Conservation (phyloP, 2,888 invertebrate genomes). For the Anoncus sp. region DNA sequence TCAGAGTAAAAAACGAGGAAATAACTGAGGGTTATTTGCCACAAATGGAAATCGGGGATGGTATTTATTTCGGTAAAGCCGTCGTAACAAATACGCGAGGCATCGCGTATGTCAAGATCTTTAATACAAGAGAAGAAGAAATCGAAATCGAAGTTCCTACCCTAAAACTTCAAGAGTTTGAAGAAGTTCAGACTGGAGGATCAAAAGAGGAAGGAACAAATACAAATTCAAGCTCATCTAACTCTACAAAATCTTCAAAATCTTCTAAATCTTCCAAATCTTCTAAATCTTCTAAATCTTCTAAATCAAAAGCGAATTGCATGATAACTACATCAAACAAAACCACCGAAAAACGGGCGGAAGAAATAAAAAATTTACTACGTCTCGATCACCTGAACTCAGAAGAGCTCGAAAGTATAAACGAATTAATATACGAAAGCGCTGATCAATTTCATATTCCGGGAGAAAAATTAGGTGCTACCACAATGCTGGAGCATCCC, state of each 20-base stretch:
- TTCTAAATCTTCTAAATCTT: too few species aligned
- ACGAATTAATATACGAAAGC: not conserved
- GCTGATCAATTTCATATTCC: conserved; percentile 25
- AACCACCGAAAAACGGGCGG: too few species aligned
- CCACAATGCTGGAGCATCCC: conserved; percentile 9
- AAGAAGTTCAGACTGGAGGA: too few species aligned
- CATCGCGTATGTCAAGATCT: conserved; percentile 13
- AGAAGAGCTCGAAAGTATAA: not conserved
- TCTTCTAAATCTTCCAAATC: too few species aligned
- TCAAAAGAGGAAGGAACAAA: too few species aligned
- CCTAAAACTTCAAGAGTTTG: conserved; percentile 19
- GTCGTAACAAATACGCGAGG: conserved; percentile 33
- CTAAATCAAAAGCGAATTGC: not conserved
- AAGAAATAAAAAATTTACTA: too few species aligned
- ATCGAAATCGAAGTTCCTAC: conserved; percentile 30
- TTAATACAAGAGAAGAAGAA: conserved; percentile 29
- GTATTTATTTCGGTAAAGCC: conserved; percentile 42
- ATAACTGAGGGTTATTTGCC: conserved; percentile 36
- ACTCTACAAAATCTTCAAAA: too few species aligned
- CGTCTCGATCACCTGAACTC: not conserved
- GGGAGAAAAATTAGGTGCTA: conserved; percentile 23
- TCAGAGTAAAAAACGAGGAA: conserved; percentile 29
- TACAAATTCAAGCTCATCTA: too few species aligned
- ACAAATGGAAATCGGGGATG: conserved; percentile 9
- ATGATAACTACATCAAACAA: not conserved